Conservation (phyloP, 2,797 vertebrate genomes). For the Novumbra hubbsi region DNA sequence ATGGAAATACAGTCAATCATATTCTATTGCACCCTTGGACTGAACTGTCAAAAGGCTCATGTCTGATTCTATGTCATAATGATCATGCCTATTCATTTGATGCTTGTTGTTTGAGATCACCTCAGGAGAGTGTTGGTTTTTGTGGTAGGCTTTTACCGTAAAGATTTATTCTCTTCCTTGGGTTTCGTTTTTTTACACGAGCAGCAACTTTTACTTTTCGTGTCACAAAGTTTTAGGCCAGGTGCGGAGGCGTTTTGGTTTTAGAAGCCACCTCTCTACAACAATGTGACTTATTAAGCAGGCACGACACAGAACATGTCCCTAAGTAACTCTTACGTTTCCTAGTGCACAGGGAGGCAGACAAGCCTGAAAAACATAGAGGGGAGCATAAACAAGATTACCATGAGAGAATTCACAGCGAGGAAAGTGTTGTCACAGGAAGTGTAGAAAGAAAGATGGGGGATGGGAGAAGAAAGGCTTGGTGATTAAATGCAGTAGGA, state of each 20-base stretch:
- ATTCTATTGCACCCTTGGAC: not conserved
- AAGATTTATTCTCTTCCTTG: too few species aligned
- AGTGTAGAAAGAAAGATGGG: not conserved
- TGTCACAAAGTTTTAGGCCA: too few species aligned
- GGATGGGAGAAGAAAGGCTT: slow-evolving; percentile 26
- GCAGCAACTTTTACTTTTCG: too few species aligned
- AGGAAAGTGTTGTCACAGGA: not conserved
- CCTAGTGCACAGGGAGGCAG: not conserved
- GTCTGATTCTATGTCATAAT: too few species aligned
- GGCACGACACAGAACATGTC: not conserved
- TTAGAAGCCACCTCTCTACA: not conserved
- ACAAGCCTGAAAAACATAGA: slow-evolving; percentile 3
- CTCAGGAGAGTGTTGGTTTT: too few species aligned
- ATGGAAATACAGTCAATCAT: not conserved
- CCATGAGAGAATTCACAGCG: not conserved
- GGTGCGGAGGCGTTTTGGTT: not conserved
- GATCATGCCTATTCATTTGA: too few species aligned
- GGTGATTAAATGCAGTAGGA: slow-evolving; percentile 66
- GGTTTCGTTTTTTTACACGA: too few species aligned
- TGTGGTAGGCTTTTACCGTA: too few species aligned
- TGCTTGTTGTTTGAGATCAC: too few species aligned
- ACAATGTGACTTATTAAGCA: not conserved
- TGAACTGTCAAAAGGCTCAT: too few species aligned
- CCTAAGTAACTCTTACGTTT: not conserved
- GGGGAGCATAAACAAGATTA: not conserved